phyloP scores from a whole-genome alignment of 2,888 invertebrate genomes.

The Oscheius myriophilus region DNA sequence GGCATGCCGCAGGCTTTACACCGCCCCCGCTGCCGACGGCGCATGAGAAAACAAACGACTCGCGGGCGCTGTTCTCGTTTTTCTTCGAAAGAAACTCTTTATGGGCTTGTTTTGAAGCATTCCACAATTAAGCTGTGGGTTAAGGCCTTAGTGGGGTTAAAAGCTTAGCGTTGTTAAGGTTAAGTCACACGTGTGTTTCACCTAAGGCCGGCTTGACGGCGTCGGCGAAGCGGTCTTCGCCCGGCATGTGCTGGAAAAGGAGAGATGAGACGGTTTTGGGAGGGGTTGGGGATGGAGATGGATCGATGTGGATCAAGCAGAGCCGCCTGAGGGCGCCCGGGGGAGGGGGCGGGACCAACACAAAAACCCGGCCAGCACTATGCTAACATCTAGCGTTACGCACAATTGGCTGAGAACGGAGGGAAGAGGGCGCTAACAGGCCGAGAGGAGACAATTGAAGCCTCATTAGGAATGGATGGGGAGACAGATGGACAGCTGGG shows the following conservation, averaged over 20 bases:
- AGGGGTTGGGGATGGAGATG: background rate
- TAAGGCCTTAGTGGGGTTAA: background rate
- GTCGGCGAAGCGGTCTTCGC: conserved; percentile 59
- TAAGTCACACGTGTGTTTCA: conserved; percentile 28
- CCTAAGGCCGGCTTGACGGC: conserved; percentile 62
- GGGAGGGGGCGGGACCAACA: no score
- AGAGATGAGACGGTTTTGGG: background rate
- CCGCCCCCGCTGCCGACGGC: conserved; percentile 5
- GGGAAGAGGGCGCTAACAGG: background rate
- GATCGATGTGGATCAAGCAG: background rate
- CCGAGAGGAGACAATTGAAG: background rate
- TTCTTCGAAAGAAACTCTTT: background rate
- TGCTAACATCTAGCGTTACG: background rate
- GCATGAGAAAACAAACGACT: conserved; percentile 14
- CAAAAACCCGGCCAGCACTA: conserved; percentile 3
- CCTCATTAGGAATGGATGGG: background rate
- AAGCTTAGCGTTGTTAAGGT: background rate
- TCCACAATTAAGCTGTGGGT: no score
- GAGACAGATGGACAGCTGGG: background rate
- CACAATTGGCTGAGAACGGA: no score
- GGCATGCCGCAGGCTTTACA: conserved; percentile 21
- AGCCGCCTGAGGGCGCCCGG: background rate
- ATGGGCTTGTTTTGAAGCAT: no score
- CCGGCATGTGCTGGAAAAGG: conserved; percentile 37
- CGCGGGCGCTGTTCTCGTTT: background rate